phyloP scores from a whole-genome alignment of 2,888 invertebrate species.

The Diarsia brunnea region DNA sequence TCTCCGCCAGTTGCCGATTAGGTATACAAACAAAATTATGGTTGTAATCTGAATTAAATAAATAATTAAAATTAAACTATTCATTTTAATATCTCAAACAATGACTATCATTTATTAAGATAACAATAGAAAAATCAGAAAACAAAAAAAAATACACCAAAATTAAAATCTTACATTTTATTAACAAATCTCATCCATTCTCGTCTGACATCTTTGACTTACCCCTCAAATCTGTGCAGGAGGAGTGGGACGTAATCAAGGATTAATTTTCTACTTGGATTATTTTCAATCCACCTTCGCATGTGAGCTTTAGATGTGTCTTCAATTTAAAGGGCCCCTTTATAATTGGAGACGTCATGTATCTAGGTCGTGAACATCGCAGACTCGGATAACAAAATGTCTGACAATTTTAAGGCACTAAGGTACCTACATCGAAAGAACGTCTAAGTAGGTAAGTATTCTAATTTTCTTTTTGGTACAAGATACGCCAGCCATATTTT shows the following conservation, averaged over 20 bases:
- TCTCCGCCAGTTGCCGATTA: no score
- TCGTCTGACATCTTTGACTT: conserved; percentile 67
- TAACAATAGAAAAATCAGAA: neutral
- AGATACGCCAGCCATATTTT: neutral
- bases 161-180: neutral
- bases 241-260: conserved; percentile 87
- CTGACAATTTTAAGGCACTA: conserved; percentile 1
- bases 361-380: conserved; percentile 61
- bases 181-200: conserved; percentile 64
- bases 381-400: conserved; percentile 32
- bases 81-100: neutral
- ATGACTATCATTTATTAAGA: neutral
- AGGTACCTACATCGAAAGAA: neutral
- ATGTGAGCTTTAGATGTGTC: conserved; percentile 85
- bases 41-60: no score
- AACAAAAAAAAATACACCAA: neutral
- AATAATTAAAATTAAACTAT: no score
- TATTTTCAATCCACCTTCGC: conserved; percentile 89
- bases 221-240: conserved; percentile 79
- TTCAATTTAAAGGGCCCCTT: conserved; percentile 84
- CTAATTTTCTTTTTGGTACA: conserved; percentile 14
- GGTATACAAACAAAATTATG: no score
- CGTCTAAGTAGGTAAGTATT: neutral
- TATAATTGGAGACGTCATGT: conserved; percentile 75
- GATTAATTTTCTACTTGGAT: conserved; percentile 91